phyloP scores from a whole-genome alignment of 1,140 invertebrate species.

The Ruditapes philippinarum region DNA sequence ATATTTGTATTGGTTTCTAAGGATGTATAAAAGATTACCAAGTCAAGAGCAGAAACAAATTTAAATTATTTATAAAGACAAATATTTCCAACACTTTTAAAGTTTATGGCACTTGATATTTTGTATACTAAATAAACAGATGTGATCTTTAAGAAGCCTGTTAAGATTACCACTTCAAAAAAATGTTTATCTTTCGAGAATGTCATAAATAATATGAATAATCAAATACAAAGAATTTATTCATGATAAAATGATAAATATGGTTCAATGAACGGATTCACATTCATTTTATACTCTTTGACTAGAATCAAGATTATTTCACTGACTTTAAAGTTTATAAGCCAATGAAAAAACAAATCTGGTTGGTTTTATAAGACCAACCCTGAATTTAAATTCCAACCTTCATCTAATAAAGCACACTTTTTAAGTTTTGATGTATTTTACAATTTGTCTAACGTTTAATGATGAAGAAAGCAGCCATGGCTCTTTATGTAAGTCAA shows the following conservation, averaged over 20 bases:
- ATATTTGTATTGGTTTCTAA: not conserved
- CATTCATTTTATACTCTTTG: no score
- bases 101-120: not conserved
- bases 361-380: no score
- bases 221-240: not conserved
- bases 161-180: not conserved
- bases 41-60: not conserved
- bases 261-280: no score
- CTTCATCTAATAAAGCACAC: no score
- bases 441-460: no score
- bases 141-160: not conserved
- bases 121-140: constrained; percentile 21
- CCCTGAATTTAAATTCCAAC: no score
- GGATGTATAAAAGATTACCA: not conserved
- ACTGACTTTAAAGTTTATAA: no score
- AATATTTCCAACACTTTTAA: not conserved
- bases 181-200: constrained; percentile 5
- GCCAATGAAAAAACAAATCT: no score
- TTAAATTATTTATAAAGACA: constrained; percentile 33
- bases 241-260: not conserved
- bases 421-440: no score
- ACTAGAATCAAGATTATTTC: no score
- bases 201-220: not conserved
- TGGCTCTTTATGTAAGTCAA: no score
- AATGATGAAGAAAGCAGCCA: no score